Evolutionary conservation across 2,113 vertebrate genomes (phyloP).

Genomic region (Prochilodus magdalenae): DNA sequence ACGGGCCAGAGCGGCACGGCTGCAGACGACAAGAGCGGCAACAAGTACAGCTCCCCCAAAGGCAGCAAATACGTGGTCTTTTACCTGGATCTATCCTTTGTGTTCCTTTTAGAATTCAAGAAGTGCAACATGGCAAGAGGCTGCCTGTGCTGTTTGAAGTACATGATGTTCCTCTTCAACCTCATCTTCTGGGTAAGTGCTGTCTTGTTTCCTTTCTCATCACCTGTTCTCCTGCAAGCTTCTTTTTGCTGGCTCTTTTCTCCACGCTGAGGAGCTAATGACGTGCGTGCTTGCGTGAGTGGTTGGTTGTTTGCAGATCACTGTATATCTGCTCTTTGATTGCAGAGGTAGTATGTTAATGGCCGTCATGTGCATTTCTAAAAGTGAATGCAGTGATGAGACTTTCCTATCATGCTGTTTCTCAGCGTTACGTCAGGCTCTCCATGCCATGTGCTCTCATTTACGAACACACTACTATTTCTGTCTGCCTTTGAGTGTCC

Average conservation of each 20-base stretch:
- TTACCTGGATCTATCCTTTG: slow-evolving; percentile 99
- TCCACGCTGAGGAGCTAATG: not conserved
- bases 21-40: slow-evolving; percentile 75
- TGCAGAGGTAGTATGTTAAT: not conserved
- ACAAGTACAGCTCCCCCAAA: slow-evolving; percentile 88
- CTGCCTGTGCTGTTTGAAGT: slow-evolving; percentile 99
- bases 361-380: slow-evolving; percentile 4
- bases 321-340: not conserved
- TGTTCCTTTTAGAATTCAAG: slow-evolving; percentile 99
- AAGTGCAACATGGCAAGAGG: slow-evolving; percentile 99
- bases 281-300: not conserved
- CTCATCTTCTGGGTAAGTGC: slow-evolving; percentile 99
- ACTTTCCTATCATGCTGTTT: slow-evolving; percentile 64
- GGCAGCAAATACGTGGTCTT: slow-evolving; percentile 99
- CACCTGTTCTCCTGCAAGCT: not conserved
- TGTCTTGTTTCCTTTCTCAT: slow-evolving; percentile 14
- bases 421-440: slow-evolving; percentile 69
- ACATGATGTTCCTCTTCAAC: slow-evolving; percentile 99
- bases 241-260: not conserved
- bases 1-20: slow-evolving; percentile 63
- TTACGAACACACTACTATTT: slow-evolving; percentile 68
- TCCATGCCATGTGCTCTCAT: slow-evolving; percentile 54
- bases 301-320: not conserved
- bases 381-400: slow-evolving; percentile 35
- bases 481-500: slow-evolving; percentile 64